Evolutionary conservation across 2,113 vertebrate genomes (phyloP).

Genomic region (Calyptommatus sinebrachiatus): DNA sequence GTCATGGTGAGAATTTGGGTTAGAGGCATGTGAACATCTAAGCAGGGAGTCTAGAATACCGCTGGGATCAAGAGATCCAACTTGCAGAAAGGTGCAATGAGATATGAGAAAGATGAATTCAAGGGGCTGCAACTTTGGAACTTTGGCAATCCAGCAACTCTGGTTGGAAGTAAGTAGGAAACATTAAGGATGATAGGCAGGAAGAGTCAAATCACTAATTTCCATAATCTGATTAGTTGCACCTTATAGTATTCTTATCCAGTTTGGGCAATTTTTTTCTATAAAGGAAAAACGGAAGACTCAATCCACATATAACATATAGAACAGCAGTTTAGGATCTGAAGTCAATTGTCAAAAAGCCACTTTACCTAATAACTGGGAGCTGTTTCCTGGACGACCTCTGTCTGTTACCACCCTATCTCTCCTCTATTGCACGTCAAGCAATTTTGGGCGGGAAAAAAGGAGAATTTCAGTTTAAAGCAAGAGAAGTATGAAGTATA

Average conservation of each 20-base stretch:
- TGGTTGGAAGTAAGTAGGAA: not conserved
- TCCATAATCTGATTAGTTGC: not conserved
- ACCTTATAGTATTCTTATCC: not conserved
- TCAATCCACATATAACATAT: too few relatives aligned
- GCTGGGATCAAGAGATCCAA: not conserved
- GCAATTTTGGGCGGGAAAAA: not conserved
- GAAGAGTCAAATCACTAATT: not conserved
- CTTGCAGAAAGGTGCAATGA: not conserved
- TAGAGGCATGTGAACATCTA: not conserved
- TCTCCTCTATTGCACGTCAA: not conserved
- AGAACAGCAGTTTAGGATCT: too few relatives aligned
- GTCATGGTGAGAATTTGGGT: not conserved
- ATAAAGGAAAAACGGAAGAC: not conserved
- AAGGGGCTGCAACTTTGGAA: too few relatives aligned
- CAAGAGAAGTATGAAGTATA: too few relatives aligned
- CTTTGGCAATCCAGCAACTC: not conserved
- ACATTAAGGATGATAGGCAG: not conserved
- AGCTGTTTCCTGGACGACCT: fast-evolving
- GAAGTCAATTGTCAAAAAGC: not conserved
- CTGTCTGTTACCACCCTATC: not conserved
- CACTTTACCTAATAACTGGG: not conserved
- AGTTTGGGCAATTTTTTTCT: not conserved
- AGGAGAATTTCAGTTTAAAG: not conserved
- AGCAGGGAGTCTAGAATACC: not conserved
- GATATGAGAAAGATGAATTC: not conserved